Evolutionary conservation across 2,888 invertebrate species (phyloP), one percentile per base, ranked within the genome.

Genomic region (Mellilla xanthometata): DNA sequence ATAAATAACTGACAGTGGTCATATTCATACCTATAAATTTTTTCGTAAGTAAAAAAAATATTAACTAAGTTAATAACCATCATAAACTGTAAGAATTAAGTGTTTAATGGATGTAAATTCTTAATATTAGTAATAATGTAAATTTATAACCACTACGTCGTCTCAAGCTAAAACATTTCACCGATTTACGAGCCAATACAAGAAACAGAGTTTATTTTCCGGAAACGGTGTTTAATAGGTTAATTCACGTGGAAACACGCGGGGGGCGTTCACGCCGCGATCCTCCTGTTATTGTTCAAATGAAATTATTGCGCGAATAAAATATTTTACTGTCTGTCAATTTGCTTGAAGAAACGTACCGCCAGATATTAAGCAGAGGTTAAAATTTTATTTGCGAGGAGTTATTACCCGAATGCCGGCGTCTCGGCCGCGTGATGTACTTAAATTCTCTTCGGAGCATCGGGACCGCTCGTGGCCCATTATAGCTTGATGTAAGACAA

Each of bases 321-420:
- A 89, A 89, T 88, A 88, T 87, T 89, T 89, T 86, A 89, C 79
- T 78, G 88, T 81, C 89, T 86, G 89, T 87, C 89, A 85, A 87
- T 89, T 88, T 81, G 72, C 67, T 66, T 71, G 74, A 75, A 76
- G 76, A 74, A 79, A 74, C 70, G 73, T 74, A 76, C 70, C 72
- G 72, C 59, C 64, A 70, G 87, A 85, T 85, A 86, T 87, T 87
- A 86, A 86, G 77, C 83, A 82, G 88, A 81, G 82, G 87, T 87
- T 89, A 83, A 81, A 83, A 85, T 89, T 88, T 87, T 89, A 89
- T 87, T 88, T 76, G 79, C 70, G 53, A 68, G 62, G 63, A 79
- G 80, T 83, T 83, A 84, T 81, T 70, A 79, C 75, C 58, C 53
- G 68, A 71, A 73, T 68, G 63, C 68, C 68, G 38, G 40, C 41